A percentile compares a stretch with the other conserved stretches of the same genome.
Conservation (phyloP, 2,797 vertebrate species). For the Pterois miles region DNA sequence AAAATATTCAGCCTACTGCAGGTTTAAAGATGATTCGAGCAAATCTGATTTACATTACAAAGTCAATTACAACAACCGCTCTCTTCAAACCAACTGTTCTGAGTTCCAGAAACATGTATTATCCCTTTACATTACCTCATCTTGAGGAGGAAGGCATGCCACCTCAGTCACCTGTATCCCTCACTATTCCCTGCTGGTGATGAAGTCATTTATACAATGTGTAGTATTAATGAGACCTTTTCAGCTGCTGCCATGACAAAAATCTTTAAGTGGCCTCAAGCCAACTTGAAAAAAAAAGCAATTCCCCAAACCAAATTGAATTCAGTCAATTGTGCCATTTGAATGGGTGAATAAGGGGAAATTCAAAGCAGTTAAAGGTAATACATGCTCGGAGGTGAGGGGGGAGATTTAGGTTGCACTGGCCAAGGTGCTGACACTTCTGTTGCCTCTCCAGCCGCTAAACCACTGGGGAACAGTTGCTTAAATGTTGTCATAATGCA, state of each 20-base stretch:
- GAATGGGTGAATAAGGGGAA: constrained; percentile 9
- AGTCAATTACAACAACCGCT: too few relatives aligned
- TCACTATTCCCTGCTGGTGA: constrained; percentile 22
- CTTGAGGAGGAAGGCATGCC: background rate
- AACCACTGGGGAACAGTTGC: constrained; percentile 2
- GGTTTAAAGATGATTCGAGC: too few relatives aligned
- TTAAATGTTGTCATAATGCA: background rate
- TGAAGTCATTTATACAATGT: constrained; percentile 27
- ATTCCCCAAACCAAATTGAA: constrained; percentile 42
- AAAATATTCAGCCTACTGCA: too few relatives aligned
- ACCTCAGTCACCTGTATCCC: background rate
- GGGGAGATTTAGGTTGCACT: constrained; percentile 3
- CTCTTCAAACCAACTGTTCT: background rate
- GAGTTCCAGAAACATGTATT: background rate
- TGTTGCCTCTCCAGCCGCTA: constrained; percentile 1
- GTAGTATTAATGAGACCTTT: constrained; percentile 52
- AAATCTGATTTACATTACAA: too few relatives aligned
- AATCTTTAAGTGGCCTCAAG: constrained; percentile 27
- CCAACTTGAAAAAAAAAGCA: constrained; percentile 28
- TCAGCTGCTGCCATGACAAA: constrained; percentile 22
- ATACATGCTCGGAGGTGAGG: background rate
- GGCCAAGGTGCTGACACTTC: constrained; percentile 49
- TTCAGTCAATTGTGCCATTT: constrained; percentile 26
- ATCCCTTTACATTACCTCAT: background rate
- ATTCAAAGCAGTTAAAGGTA: constrained; percentile 4